Evolutionary conservation across 2,113 vertebrate species (phyloP).

Genomic region (Thalassoma bifasciatum): DNA sequence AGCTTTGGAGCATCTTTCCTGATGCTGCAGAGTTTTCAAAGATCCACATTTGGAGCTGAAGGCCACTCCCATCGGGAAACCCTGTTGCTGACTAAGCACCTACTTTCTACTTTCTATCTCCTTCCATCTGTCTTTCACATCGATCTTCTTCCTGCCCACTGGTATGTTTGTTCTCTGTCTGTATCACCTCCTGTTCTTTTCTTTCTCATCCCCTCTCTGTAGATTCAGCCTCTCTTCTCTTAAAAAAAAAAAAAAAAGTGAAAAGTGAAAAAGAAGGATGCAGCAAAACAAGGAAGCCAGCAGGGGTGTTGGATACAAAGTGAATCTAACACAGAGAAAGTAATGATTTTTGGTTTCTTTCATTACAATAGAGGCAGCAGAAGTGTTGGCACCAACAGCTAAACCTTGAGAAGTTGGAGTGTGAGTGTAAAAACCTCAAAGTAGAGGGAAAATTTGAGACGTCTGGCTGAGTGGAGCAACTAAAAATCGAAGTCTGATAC

Average conservation of each 20-base stretch:
- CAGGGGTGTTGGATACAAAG: constrained; percentile 9
- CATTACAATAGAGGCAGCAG: constrained; percentile 47
- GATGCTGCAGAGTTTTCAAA: constrained; percentile 9
- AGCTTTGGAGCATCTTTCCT: constrained; percentile 7
- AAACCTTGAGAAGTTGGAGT: constrained; percentile 3
- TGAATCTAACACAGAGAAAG: constrained; percentile 45
- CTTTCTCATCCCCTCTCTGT: constrained; percentile 22
- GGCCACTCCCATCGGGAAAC: constrained; percentile 40
- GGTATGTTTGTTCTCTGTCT: constrained; percentile 57
- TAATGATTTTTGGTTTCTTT: constrained; percentile 48
- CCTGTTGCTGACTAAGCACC: constrained; percentile 66
- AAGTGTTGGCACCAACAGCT: constrained; percentile 12
- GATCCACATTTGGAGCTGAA: constrained; percentile 35
- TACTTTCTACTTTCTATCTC: constrained; percentile 46
- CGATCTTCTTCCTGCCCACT: constrained; percentile 53
- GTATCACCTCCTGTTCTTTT: constrained; percentile 30
- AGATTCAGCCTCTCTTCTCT: constrained; percentile 20
- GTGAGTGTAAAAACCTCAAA: background rate
- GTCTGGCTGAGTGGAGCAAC: constrained; percentile 11
- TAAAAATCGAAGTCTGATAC: constrained; percentile 22
- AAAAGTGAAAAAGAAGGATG: background rate
- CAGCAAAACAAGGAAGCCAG: constrained; percentile 19
- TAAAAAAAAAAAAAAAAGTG: too few relatives aligned
- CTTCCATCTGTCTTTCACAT: constrained; percentile 66
- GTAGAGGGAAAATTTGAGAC: constrained; percentile 9